Evolutionary conservation across 53 echinoderm and acorn worm species (phyloP).

Genomic region (Henricia sp.): DNA sequence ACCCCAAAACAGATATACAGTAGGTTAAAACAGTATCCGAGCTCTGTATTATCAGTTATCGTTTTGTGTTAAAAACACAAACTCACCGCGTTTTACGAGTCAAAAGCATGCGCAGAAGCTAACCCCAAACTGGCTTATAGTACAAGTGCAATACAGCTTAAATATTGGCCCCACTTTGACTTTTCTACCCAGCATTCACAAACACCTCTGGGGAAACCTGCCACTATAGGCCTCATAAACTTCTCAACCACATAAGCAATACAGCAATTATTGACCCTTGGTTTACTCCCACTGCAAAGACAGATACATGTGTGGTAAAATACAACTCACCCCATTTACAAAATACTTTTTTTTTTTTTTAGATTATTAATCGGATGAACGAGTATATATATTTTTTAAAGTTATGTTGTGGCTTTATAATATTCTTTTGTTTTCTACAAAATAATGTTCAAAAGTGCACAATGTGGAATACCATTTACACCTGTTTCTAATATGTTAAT

Average conservation of each 20-base stretch:
- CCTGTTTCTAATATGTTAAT: neutral
- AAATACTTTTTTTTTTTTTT: neutral
- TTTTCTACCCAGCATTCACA: conserved; percentile 4
- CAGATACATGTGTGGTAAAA: neutral
- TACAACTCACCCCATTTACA: neutral
- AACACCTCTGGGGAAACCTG: neutral
- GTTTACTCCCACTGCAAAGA: neutral
- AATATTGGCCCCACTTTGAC: neutral
- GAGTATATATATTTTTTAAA: no score
- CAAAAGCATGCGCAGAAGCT: no score
- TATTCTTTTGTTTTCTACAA: neutral
- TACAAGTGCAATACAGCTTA: neutral
- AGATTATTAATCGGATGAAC: no score
- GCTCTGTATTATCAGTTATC: no score
- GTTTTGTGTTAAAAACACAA: no score
- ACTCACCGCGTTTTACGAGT: no score
- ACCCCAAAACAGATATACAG: no score
- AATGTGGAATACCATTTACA: neutral
- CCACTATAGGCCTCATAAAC: neutral
- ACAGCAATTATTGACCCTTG: conserved; percentile 1
- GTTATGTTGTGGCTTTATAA: neutral
- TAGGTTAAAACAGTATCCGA: no score
- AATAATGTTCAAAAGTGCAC: neutral
- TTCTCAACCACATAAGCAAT: neutral
- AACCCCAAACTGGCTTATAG: no score